A percentile compares a stretch with the other conserved stretches of the same genome.
Evolutionary conservation across 2,888 invertebrate genomes (phyloP).

Genomic region (Gymnoscelis rufifasciata): DNA sequence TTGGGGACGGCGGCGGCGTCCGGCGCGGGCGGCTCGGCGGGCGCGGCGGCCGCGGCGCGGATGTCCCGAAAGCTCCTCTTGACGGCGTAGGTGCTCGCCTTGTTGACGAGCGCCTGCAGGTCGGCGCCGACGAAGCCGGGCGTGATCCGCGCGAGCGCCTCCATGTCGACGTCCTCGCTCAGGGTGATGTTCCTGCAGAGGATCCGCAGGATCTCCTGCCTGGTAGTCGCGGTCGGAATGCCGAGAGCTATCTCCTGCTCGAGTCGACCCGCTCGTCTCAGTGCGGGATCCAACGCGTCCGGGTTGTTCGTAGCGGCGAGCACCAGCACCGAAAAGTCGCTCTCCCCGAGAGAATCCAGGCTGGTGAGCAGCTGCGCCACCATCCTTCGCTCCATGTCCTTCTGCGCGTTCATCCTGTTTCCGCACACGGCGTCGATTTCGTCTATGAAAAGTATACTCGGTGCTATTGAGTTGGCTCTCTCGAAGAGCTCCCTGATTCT

Average conservation of each 20-base stretch:
- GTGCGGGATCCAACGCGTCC: constrained; percentile 93
- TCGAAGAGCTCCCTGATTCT: constrained; percentile 94
- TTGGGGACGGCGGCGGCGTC: not conserved
- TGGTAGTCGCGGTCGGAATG: constrained; percentile 91
- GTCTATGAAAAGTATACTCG: constrained; percentile 95
- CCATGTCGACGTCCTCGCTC: constrained; percentile 84
- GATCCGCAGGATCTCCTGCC: constrained; percentile 86
- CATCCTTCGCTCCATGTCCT: constrained; percentile 97
- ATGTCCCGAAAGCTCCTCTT: constrained; percentile 77
- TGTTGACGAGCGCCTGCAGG: constrained; percentile 89
- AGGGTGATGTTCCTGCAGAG: constrained; percentile 86
- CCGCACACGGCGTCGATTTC: constrained; percentile 98
- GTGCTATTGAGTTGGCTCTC: constrained; percentile 85
- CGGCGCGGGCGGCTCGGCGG: not conserved
- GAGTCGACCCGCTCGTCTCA: constrained; percentile 94
- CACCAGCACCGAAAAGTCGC: constrained; percentile 84
- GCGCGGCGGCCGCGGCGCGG: constrained; percentile 29
- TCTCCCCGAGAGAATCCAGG: constrained; percentile 85
- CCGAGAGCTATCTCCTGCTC: constrained; percentile 96
- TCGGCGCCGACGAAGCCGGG: constrained; percentile 99
- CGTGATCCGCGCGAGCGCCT: constrained; percentile 87
- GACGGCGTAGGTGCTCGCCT: constrained; percentile 93
- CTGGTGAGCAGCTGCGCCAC: constrained; percentile 94
- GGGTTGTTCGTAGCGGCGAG: constrained; percentile 98
- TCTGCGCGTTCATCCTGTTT: constrained; percentile 92